Evolutionary conservation across 2,888 invertebrate genomes (phyloP).

Genomic region (Dendrolimus pini): DNA sequence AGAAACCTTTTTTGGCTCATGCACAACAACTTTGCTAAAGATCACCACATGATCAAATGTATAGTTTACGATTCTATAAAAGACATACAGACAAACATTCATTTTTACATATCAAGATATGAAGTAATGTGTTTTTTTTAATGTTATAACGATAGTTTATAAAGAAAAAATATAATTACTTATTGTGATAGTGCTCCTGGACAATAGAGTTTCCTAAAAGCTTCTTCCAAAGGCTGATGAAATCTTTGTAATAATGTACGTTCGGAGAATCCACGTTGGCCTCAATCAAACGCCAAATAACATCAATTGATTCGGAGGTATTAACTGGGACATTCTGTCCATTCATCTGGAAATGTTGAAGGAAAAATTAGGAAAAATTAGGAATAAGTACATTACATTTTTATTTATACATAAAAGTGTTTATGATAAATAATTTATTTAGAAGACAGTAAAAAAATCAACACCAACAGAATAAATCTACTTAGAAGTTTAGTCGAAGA

Average conservation of each 20-base stretch:
- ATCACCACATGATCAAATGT: no score
- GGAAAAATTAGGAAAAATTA: no score
- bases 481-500: no score
- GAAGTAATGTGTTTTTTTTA: no score
- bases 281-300: conserved; percentile 80
- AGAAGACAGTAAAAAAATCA: no score
- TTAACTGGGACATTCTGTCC: conserved; percentile 76
- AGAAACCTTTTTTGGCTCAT: no score
- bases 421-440: background rate
- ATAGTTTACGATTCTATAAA: no score
- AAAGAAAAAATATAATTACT: conserved; percentile 24
- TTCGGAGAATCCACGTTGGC: conserved; percentile 79
- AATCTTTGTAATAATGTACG: conserved; percentile 74
- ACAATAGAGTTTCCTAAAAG: conserved; percentile 73
- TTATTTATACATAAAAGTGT: background rate
- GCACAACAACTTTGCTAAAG: no score
- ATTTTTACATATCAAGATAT: no score
- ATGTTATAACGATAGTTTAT: no score
- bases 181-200: conserved; percentile 27
- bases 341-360: conserved; percentile 31
- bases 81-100: no score
- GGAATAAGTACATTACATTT: background rate
- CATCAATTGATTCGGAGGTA: conserved; percentile 78
- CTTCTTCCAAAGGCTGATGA: conserved; percentile 72
- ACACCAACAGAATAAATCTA: no score